Evolutionary conservation across 2,113 vertebrate genomes (phyloP).

Genomic region (Ptychochromis oligacanthus): DNA sequence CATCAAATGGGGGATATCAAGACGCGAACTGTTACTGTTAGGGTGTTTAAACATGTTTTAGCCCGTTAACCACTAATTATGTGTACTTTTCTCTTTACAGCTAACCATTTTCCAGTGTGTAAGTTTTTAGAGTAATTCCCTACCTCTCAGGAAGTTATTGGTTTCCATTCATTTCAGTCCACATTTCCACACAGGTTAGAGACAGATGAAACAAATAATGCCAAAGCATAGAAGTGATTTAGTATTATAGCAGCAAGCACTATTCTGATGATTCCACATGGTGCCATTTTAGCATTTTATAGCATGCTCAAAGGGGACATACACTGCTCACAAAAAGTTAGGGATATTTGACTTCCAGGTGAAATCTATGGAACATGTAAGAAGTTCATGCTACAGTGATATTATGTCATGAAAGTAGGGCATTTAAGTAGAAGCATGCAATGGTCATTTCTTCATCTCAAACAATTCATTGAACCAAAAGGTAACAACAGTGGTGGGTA

Average conservation of each 20-base stretch:
- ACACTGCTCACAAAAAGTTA: too few relatives aligned
- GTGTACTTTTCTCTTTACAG: background rate
- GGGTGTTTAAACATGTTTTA: background rate
- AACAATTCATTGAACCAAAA: too few relatives aligned
- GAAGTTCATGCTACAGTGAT: too few relatives aligned
- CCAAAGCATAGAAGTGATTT: too few relatives aligned
- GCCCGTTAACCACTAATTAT: conserved; percentile 24
- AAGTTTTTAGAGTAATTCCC: background rate
- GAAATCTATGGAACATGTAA: too few relatives aligned
- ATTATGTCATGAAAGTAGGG: too few relatives aligned
- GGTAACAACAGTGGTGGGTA: too few relatives aligned
- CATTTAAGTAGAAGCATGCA: too few relatives aligned
- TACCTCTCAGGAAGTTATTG: background rate
- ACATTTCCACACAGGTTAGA: background rate
- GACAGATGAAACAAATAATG: background rate
- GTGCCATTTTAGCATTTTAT: background rate
- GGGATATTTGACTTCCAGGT: too few relatives aligned
- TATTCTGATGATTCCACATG: background rate
- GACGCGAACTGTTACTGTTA: background rate
- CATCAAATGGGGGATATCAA: background rate
- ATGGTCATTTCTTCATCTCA: too few relatives aligned
- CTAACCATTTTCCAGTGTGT: background rate
- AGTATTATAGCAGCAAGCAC: too few relatives aligned
- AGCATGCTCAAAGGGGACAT: background rate
- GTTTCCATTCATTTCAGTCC: background rate